Evolutionary conservation across 2,888 invertebrate species (phyloP), one percentile per base, ranked within the genome.

Genomic region (Brachyopa scutellaris): DNA sequence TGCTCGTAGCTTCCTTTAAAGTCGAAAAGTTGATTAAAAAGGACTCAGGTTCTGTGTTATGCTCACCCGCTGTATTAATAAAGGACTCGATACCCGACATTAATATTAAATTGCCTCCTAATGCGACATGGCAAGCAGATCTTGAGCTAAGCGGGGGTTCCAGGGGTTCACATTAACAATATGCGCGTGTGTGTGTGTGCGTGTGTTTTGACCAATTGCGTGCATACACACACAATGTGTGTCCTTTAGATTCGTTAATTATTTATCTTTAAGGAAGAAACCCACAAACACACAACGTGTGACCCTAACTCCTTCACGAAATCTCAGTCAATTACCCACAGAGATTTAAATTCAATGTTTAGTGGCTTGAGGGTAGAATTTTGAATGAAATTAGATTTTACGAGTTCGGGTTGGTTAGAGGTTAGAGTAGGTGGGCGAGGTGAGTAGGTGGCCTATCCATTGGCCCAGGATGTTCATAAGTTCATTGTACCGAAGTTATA

Each of bases 311-410:
- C 15, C 21, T 55, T 15, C 26, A 21, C 67, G 70, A 57, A 80
- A 80, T 80, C 80, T 69, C 80, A 76, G 80, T 80, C 80, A 76
- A 80, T 80, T 80, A 80, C 76, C 69, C 69, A 69, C 80, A 51
- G 64, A 74, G 74, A 76, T 80, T 76, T 57, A 76, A 76, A 76
- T 80, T 69, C 76, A 80, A 80, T 80, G 80, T 67, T 19, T 57
- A 33, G 33, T 40, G 57, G 31, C 62, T 49, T 55, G 47, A 26
- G 73, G 67, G 59, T 47, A 8, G 33, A 11, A 69, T 59, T 69
- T 69, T 51, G 42, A 67, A 67, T 69, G 74, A 62, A 59, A 53
- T 62, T 47, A 47, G 21, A 47, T 40, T 66, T 53, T 66, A 66
- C 19, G 26, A 21, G 33, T 4, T n/a, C 5, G 36, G 9, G 11